Conservation (phyloP, 2,797 vertebrate species). For the Sebastes kiyomatsui region DNA sequence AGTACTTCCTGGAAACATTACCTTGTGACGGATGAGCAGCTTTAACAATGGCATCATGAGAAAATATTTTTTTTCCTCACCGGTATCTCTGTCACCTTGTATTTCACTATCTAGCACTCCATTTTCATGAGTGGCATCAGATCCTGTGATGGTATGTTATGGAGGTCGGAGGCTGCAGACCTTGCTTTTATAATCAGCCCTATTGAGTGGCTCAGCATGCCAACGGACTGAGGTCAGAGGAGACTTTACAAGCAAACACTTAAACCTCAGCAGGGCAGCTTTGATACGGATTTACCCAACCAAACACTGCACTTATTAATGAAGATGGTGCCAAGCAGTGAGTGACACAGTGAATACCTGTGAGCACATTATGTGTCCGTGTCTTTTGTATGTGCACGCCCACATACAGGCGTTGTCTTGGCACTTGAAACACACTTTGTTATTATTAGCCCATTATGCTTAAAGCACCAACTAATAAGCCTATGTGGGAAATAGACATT, state of each 20-base stretch:
- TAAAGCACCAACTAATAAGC: constrained; percentile 17
- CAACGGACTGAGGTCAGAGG: constrained; percentile 69
- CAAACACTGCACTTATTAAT: constrained; percentile 51
- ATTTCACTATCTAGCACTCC: constrained; percentile 12
- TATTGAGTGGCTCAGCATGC: constrained; percentile 69
- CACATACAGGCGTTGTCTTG: neutral
- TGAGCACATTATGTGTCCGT: constrained; percentile 4
- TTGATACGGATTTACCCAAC: constrained; percentile 61
- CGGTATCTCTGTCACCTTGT: constrained; percentile 34
- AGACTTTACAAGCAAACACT: constrained; percentile 64
- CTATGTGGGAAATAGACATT: constrained; percentile 4
- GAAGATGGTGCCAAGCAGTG: constrained; percentile 12
- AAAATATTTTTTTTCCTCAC: constrained; percentile 10
- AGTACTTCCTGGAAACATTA: constrained; percentile 20
- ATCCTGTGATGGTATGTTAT: constrained; percentile 29
- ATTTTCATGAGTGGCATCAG: constrained; percentile 40
- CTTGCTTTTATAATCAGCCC: constrained; percentile 55
- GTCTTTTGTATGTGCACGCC: neutral
- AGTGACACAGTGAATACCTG: constrained; percentile 18
- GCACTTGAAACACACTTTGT: constrained; percentile 22
- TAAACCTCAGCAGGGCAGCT: constrained; percentile 57
- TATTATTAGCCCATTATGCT: constrained; percentile 18
- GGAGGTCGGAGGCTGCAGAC: constrained; percentile 32
- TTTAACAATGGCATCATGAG: constrained; percentile 27
- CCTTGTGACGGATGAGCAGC: constrained; percentile 17